These are phyloP conservation scores for Caradrina clavipalpis DNA, from an alignment of 2,888 invertebrate species.

Conservation along the genomic window DNA sequence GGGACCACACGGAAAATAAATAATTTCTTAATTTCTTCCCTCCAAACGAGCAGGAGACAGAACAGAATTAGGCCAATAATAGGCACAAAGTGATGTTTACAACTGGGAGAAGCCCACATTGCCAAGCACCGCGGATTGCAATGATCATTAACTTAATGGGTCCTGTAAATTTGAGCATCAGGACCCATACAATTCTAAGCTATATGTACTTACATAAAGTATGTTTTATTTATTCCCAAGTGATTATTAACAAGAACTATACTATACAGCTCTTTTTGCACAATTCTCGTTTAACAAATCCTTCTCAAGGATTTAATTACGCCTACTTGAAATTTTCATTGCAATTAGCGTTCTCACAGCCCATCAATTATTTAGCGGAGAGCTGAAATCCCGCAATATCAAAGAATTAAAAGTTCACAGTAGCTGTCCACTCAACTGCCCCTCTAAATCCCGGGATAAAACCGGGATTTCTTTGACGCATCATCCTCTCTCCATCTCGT, in stretches of 20 bases:
- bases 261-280: background rate
- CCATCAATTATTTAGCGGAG: constrained; percentile 59
- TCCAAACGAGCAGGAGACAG: no score
- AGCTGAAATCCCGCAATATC: constrained; percentile 70
- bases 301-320: constrained; percentile 49
- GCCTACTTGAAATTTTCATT: constrained; percentile 56
- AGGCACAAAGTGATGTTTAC: no score
- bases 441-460: constrained; percentile 68
- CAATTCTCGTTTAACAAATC: constrained; percentile 20
- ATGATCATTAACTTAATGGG: no score
- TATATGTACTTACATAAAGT: no score
- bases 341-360: constrained; percentile 51
- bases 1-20: no score
- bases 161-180: no score
- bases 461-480: constrained; percentile 78
- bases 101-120: no score
- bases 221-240: constrained; percentile 3
- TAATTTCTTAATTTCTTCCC: no score
- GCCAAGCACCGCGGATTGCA: no score
- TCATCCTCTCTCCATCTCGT: constrained; percentile 66
- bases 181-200: background rate
- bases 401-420: constrained; percentile 77
- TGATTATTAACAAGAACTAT: no score
- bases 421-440: constrained; percentile 76
- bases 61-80: no score